phyloP scores from a whole-genome alignment of 2,113 vertebrate genomes.

The Tetrax tetrax region DNA sequence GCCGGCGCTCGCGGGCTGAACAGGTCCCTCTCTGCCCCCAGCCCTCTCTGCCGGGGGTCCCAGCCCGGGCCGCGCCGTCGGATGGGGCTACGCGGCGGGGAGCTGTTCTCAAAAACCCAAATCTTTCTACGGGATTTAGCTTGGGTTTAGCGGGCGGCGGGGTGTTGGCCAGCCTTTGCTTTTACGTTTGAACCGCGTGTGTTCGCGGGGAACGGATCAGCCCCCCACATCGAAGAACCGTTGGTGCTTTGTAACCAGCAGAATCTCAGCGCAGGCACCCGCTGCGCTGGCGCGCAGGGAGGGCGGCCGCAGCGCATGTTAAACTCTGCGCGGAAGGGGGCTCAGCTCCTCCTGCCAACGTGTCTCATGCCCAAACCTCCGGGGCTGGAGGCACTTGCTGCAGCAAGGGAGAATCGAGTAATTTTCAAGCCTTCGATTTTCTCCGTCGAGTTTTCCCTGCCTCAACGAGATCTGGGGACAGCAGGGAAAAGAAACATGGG shows the following conservation, averaged over 20 bases:
- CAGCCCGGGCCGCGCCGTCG: background rate
- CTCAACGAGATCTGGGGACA: background rate
- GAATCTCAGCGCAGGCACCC: too few relatives aligned
- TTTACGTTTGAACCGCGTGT: background rate
- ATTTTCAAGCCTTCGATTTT: background rate
- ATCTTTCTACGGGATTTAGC: background rate
- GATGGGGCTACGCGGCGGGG: background rate
- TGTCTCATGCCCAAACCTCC: background rate
- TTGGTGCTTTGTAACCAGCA: background rate
- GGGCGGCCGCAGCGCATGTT: background rate
- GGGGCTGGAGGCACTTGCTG: background rate
- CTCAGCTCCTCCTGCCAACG: background rate
- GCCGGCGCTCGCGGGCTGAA: background rate
- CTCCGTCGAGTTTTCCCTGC: background rate
- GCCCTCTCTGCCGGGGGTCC: background rate
- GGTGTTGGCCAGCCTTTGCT: background rate
- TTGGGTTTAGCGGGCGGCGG: background rate
- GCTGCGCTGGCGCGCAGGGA: background rate
- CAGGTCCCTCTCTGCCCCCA: background rate
- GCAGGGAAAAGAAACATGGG: background rate
- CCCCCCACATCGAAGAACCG: background rate
- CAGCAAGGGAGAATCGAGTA: background rate
- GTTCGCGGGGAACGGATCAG: background rate
- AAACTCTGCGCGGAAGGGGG: background rate
- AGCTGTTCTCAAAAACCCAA: fast-evolving